Evolutionary conservation across 1,140 invertebrate genomes (phyloP), one percentile per base, ranked within the genome.

Genomic region (Macrobrachium nipponense): DNA sequence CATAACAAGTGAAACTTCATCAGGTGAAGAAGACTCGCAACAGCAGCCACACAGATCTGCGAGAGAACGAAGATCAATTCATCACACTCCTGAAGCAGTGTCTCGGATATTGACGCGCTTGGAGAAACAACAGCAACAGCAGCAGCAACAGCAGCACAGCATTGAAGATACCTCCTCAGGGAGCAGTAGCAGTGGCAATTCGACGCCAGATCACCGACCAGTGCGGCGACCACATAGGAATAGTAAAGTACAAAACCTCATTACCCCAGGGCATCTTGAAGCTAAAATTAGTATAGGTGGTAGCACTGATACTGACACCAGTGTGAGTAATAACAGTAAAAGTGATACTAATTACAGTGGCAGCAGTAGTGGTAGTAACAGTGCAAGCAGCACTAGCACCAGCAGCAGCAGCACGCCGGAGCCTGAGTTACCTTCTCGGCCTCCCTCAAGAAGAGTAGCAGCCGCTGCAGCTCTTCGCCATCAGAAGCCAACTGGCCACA

Each of bases 1-100:
- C 58, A 70, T 80, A 36, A 80, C 84, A 44, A 80, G 84, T 75
- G 84, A 86, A 60, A 70, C 84, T 20, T 86, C 84, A 20, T 86
- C 84, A 23, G 84, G 77, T 12, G 84, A 86, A 27, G 77, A 80
- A 78, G 78, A 86, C 15, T 27, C 64, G 8, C 66, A 23, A n/a
- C 20, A 23, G 20, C 23, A 43, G 68, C 23, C 68, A 70, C 59
- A 70, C 14, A 20, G 44, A 62, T 58, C 23, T 58, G 73, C 59
- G 43, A 76, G 70, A 58, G 20, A 60, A 61, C 23, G 15, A 44
- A 11, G 61, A 73, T 44, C 73, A 60, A 17, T 43, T 36, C 27
- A 43, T 62, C 64, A 70, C 77, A 14, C 76, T 72, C 27, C 51
- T 17, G 27, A 77, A 60, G 11, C 81, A 59, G n/a, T 59, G 58